Evolutionary conservation across 2,888 invertebrate species (phyloP).

Genomic region (Achlya flavicornis): DNA sequence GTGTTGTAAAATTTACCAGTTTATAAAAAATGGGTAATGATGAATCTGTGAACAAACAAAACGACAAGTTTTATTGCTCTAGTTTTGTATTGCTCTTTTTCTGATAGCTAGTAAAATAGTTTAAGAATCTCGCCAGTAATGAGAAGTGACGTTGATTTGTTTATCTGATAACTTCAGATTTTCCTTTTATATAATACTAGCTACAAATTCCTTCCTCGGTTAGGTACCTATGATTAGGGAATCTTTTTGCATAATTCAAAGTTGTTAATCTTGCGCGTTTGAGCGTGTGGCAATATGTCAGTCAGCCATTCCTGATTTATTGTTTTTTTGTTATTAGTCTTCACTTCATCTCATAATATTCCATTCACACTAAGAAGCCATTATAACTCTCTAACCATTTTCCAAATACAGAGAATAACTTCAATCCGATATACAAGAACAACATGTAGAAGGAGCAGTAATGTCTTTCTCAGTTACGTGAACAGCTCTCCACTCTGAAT

Average conservation of each 20-base stretch:
- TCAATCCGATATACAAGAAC: neutral
- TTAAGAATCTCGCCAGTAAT: neutral
- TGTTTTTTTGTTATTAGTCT: no score
- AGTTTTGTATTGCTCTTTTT: neutral
- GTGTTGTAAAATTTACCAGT: neutral
- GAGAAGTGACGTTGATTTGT: no score
- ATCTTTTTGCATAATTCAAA: no score
- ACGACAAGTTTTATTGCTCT: neutral
- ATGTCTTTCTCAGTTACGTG: constrained; percentile 2
- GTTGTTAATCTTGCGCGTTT: no score
- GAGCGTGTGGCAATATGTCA: no score
- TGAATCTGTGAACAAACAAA: neutral
- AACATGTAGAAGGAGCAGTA: neutral
- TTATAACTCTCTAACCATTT: neutral
- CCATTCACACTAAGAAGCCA: no score
- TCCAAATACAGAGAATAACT: neutral
- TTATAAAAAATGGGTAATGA: neutral
- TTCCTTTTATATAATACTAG: no score
- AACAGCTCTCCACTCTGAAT: neutral
- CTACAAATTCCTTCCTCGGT: no score
- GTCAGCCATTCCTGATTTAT: no score
- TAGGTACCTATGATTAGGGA: no score
- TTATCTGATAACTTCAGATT: neutral
- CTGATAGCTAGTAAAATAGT: neutral
- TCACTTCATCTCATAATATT: no score